Evolutionary conservation across 2,888 invertebrate species (phyloP).

Genomic region (Leptopilina drosophilae): DNA sequence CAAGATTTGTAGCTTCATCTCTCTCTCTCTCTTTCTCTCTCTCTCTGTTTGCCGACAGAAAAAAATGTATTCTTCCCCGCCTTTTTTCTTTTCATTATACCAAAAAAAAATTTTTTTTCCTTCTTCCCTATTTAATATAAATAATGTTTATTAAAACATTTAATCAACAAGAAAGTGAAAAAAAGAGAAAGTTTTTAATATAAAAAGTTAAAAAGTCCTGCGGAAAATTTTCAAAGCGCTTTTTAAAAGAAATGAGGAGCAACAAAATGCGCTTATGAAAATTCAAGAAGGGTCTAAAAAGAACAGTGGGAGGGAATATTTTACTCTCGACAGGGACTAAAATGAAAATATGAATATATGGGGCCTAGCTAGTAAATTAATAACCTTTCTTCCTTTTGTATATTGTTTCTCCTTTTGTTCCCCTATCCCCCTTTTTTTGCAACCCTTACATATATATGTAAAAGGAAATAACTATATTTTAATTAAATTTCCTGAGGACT

Average conservation of each 20-base stretch:
- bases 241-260: conserved; percentile 19
- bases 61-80: background rate
- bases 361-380: conserved; percentile 70
- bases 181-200: background rate
- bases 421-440: conserved; percentile 54
- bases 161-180: background rate
- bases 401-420: conserved; percentile 57
- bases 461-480: too few relatives aligned
- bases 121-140: too few relatives aligned
- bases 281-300: conserved; percentile 49
- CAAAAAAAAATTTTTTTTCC: background rate
- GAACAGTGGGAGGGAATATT: conserved; percentile 22
- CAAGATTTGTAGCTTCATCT: conserved; percentile 45
- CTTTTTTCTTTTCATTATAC: background rate
- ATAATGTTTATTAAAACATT: background rate
- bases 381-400: conserved; percentile 55
- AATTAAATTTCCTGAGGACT: too few relatives aligned
- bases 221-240: background rate
- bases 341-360: conserved; percentile 68
- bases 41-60: conserved; percentile 35
- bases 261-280: conserved; percentile 55
- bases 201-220: background rate
- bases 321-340: conserved; percentile 46
- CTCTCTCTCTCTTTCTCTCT: background rate
- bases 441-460: too few relatives aligned